Evolutionary conservation across 2,888 invertebrate species (phyloP).

Genomic region (Leucophenga montana): DNA sequence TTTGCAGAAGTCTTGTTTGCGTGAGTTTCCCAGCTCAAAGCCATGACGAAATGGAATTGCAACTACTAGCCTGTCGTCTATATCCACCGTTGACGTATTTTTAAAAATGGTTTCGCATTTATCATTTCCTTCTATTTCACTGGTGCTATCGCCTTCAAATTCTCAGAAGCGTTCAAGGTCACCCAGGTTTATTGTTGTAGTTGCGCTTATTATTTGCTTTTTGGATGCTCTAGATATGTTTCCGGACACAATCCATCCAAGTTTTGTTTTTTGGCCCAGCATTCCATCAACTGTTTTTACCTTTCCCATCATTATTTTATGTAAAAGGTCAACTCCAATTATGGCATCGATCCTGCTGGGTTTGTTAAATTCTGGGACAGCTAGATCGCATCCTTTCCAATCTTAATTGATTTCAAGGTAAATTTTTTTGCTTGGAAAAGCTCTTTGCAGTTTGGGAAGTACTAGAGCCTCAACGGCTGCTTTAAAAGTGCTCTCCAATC

Average conservation of each 20-base stretch:
- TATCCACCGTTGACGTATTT: not conserved
- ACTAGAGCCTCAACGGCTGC: not conserved
- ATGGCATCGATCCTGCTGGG: not conserved
- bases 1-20: not conserved
- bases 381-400: not conserved
- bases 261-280: not conserved
- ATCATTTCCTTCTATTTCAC: not conserved
- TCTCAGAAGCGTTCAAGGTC: not conserved
- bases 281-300: not conserved
- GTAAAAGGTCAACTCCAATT: not conserved
- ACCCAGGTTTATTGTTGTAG: conserved; percentile 11
- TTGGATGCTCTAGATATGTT: conserved; percentile 1
- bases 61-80: not conserved
- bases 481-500: too few relatives aligned
- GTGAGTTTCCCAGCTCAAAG: too few relatives aligned
- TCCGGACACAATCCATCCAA: not conserved
- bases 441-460: too few relatives aligned
- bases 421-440: too few relatives aligned
- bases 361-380: not conserved
- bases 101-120: not conserved
- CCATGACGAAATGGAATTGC: too few relatives aligned
- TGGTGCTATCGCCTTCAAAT: not conserved
- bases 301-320: not conserved
- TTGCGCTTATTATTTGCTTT: not conserved
- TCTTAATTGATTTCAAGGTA: not conserved